Evolutionary conservation across 2,797 vertebrate genomes (phyloP).

Genomic region (Lateolabrax maculatus): DNA sequence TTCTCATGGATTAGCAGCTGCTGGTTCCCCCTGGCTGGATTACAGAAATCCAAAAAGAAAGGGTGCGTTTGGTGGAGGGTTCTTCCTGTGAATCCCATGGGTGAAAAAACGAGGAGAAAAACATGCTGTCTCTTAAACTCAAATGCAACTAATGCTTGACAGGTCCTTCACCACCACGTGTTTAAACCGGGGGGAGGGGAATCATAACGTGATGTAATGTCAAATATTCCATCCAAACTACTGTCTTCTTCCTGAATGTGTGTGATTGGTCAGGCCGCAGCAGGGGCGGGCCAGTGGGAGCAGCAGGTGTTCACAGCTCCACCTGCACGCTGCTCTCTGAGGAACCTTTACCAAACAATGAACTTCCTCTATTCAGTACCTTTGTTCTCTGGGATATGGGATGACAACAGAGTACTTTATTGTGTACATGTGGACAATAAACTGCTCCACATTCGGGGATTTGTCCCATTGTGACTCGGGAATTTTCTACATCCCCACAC

Average conservation of each 20-base stretch:
- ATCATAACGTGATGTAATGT: slow-evolving; percentile 29
- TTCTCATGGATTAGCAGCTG: slow-evolving; percentile 63
- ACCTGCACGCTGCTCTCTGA: slow-evolving; percentile 31
- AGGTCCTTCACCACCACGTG: slow-evolving; percentile 14
- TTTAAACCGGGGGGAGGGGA: slow-evolving; percentile 32
- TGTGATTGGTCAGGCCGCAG: background rate
- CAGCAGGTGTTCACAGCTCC: slow-evolving; percentile 17
- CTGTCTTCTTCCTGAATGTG: slow-evolving; percentile 7
- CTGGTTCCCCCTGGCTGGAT: slow-evolving; percentile 55
- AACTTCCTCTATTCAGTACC: background rate
- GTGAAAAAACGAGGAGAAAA: slow-evolving; percentile 36
- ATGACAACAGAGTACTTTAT: slow-evolving; percentile 24
- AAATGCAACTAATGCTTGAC: slow-evolving; percentile 55
- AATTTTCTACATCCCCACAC: slow-evolving; percentile 19
- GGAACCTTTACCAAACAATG: slow-evolving; percentile 28
- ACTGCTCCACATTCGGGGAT: slow-evolving; percentile 19
- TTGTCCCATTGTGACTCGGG: slow-evolving; percentile 34
- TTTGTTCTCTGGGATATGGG: slow-evolving; percentile 28
- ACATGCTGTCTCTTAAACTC: slow-evolving; percentile 39
- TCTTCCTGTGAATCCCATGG: slow-evolving; percentile 21
- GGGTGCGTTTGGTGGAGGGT: slow-evolving; percentile 21
- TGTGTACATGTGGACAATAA: slow-evolving; percentile 28
- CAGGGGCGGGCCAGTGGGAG: background rate
- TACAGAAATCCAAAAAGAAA: slow-evolving; percentile 53
- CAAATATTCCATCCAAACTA: slow-evolving; percentile 30